Evolutionary conservation across 2,888 invertebrate species (phyloP), one percentile per base, ranked within the genome.

Genomic region (Falcaria lacertinaria): DNA sequence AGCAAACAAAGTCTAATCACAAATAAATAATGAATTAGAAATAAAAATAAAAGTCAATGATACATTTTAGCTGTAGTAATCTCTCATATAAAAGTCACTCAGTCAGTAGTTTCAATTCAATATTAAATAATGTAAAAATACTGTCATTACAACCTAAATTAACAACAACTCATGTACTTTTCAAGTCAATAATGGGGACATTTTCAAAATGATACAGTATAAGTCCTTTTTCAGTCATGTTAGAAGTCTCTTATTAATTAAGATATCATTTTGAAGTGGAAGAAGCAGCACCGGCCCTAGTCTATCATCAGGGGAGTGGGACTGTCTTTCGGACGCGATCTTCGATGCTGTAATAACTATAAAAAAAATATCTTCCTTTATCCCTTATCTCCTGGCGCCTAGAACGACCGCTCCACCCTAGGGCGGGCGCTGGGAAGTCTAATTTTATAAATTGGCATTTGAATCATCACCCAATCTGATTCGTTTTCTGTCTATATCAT

Each of bases 401-500:
- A n/a, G n/a, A n/a, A n/a, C n/a, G n/a, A n/a, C n/a, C n/a, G n/a
- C n/a, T n/a, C n/a, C n/a, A n/a, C n/a, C n/a, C n/a, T n/a, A n/a
- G n/a, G n/a, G n/a, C n/a, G n/a, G n/a, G n/a, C n/a, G n/a, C n/a
- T n/a, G n/a, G n/a, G n/a, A 15, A 36, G 43, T 33, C 40, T 39
- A 22, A 32, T 25, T 15, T 25, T 33, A 14, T 45, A 55, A 50
- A 48, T 37, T 39, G 19, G 44, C 43, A 46, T 44, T 42, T 48
- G 50, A 49, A 54, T 54, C 40, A 42, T 69, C 61, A 41, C 59
- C 48, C 40, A 75, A 53, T 68, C 69, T 79, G 42, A 74, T 73
- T 60, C 80, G 70, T 52, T 86, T 85, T 43, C 59, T 60, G 41
- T 78, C 79, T 34, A 62, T 61, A 45, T 72, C 66, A 55, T 65